Conservation (phyloP, 2,113 vertebrate species). For the Cheirogaleus medius region DNA sequence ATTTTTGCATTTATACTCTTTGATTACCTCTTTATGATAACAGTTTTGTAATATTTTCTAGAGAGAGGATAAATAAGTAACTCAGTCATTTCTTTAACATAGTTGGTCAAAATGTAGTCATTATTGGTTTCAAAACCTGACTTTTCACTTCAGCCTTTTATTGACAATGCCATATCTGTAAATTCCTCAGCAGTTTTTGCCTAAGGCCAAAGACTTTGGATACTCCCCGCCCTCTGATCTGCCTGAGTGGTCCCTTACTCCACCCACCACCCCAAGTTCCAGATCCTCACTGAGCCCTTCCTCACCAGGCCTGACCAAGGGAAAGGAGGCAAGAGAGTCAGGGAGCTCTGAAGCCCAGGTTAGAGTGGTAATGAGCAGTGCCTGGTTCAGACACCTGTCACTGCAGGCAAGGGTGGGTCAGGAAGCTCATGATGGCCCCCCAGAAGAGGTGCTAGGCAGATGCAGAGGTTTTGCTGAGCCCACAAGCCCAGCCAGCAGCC, state of each 20-base stretch:
- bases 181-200: background rate
- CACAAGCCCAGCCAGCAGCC: background rate
- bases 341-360: background rate
- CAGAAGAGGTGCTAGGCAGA: background rate
- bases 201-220: background rate
- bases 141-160: background rate
- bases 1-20: background rate
- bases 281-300: background rate
- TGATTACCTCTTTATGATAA: background rate
- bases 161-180: background rate
- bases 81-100: background rate
- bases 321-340: background rate
- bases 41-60: background rate
- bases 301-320: background rate
- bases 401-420: background rate
- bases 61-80: background rate
- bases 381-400: background rate
- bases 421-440: background rate
- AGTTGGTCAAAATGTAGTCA: slow-evolving; percentile 39
- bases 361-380: background rate
- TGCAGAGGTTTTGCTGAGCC: background rate
- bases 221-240: background rate
- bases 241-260: background rate
- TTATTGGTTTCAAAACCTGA: slow-evolving; percentile 15
- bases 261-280: background rate